Evolutionary conservation across 2,888 invertebrate species (phyloP).

Genomic region (Paralinhomoeus sp.): DNA sequence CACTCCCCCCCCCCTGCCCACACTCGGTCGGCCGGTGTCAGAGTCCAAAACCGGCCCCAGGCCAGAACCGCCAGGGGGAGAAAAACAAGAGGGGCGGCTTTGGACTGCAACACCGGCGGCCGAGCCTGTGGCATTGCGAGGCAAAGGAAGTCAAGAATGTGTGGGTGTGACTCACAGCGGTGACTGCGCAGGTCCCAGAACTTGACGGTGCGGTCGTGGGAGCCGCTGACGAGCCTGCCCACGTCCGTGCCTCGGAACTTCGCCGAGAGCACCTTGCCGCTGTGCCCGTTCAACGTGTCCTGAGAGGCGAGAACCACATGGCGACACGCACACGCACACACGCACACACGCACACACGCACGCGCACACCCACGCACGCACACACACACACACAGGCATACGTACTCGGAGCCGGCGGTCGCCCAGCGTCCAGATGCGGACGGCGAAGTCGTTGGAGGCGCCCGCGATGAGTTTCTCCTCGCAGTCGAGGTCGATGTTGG

Average conservation of each 20-base stretch:
- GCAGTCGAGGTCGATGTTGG: constrained; percentile 81
- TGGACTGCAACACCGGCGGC: too few relatives aligned
- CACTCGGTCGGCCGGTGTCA: too few relatives aligned
- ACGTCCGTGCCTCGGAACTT: too few relatives aligned
- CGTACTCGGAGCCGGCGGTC: constrained; percentile 71
- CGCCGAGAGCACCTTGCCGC: constrained; percentile 87
- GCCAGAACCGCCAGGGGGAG: too few relatives aligned
- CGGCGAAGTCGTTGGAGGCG: constrained; percentile 86
- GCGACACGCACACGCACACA: too few relatives aligned
- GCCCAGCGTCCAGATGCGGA: constrained; percentile 73
- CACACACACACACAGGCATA: background rate
- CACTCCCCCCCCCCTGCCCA: too few relatives aligned
- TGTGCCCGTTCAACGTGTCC: constrained; percentile 82
- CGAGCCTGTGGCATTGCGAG: too few relatives aligned
- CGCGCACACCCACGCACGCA: too few relatives aligned
- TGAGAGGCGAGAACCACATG: constrained; percentile 36
- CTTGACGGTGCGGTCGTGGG: constrained; percentile 89
- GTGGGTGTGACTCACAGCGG: constrained; percentile 45
- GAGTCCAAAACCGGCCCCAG: too few relatives aligned
- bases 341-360: too few relatives aligned
- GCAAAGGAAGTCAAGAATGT: background rate
- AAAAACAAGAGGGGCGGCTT: too few relatives aligned
- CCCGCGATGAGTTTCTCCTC: constrained; percentile 42
- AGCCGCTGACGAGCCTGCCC: constrained; percentile 85
- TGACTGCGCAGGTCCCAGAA: constrained; percentile 88